Evolutionary conservation across 1,140 invertebrate genomes (phyloP), one percentile per base, ranked within the genome.

Genomic region (Drosophila tsacasi): DNA sequence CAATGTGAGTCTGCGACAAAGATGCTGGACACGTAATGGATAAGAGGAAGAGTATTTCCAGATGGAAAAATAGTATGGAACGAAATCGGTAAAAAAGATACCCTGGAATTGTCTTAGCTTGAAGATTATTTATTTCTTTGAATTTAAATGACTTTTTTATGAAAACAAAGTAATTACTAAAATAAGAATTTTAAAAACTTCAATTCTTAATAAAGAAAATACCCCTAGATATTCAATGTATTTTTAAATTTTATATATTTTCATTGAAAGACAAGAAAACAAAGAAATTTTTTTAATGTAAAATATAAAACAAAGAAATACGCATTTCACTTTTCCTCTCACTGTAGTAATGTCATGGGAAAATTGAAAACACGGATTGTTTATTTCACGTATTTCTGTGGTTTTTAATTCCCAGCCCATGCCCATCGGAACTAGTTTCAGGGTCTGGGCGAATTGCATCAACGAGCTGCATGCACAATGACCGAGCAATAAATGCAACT

Each of bases 401-500:
- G 8, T 10, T 30, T 54, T 15, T 10, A 23, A 59, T 32, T 17
- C 54, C 35, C 3, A 32, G 8, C 46, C 46, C 27, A 10, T 12
- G 32, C 32, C 8, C 8, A 23, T 55, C 21, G 19, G 12, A 61
- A 30, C 40, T 35, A 55, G 39, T 77, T 77, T 68, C 75, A 77
- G 37, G 74, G 57, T 37, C 75, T 44, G 17, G 7, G 12, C 10
- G 15, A 49, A 50, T 46, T 69, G 75, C 75, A 78, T 69, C 64
- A 46, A 54, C 55, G 19, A 32, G 13, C 19, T 61, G 49, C 65
- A 54, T 69, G 64, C 15, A 46, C 74, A 76, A 49, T 76, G 74
- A 67, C 62, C 46, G 12, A 23, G 47, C 73, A 68, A 61, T 65
- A 79, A 71, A 35, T 44, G 40, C n/a, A 65, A 42, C 17, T 80